Evolutionary conservation across 2,888 invertebrate genomes (phyloP), one percentile per base, ranked within the genome.

Genomic region (Noctua comes): DNA sequence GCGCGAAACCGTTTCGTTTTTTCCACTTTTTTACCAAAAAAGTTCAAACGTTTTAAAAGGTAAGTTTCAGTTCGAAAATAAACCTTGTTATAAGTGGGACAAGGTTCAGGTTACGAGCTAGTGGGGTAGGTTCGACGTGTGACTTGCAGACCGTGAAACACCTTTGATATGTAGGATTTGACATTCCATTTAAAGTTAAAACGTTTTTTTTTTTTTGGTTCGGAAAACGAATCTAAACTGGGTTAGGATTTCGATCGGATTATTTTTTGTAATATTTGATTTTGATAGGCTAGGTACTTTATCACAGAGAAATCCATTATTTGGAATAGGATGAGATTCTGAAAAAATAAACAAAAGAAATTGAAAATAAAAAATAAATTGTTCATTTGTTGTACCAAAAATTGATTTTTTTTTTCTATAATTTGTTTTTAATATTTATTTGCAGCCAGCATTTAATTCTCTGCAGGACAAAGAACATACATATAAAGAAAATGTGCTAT

Each of bases 141-240:
- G 80, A 68, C 70, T 68, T 11, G 21, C 66, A 64, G 73, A 74
- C 79, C 88, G 80, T 89, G 79, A 85, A 86, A 82, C 71, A 84
- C 82, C 77, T 86, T 86, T 85, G 83, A 83, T 84, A 78, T 84
- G 76, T 86, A 83, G 79, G 83, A 80, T 86, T 89, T 84, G 85
- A 82, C 84, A 85, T 89, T 88, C 83, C 80, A 88, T 83, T 79
- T 86, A 79, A 85, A 84, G 82, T 76, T 83, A 65, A 82, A 87
- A 73, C 48, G 69, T 74, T 64, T 83, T 83, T 76, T 83, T 83
- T 76, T 82, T 76, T 81, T 73, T 69, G 21, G 57, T 64, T 66
- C 6, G 21, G 36, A 66, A 66, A 64, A 43, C 31, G n/a, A 24
- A 57, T 70, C 68, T 79, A 76, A 76, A 68, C 31, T 69, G 36